Evolutionary conservation across 2,888 invertebrate species (phyloP), one percentile per base, ranked within the genome.

Genomic region (Hyles lineata): DNA sequence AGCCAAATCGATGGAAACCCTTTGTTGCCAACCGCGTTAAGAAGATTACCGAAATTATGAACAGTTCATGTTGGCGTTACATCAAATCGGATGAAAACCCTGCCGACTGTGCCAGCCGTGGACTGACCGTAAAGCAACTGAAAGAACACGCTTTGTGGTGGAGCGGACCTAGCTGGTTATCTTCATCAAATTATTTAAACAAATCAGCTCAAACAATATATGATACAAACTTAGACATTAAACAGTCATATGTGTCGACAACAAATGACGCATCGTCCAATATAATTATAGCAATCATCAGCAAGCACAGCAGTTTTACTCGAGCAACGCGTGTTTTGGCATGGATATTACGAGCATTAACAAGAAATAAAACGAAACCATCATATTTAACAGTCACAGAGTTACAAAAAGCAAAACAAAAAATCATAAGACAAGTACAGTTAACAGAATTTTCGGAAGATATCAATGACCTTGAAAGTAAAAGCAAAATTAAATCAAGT

Each of bases 141-240:
- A 72, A 76, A 21, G 21, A 74, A 2, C 58, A 61, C 17, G 35
- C 70, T 5, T 70, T 78, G 11, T 80, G 78, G 79, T 78, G 78
- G 77, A 62, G 71, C 2, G 79, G 80, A 5, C 80, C 79, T 11
- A 15, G 29, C 1, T 81, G 80, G 80, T 55, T 60, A 60, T 82
- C n/a, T 50, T 8, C 63, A 62, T 76, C n/a, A 69, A 74, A 32
- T 29, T 76, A 25, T 76, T 77, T 62, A 19, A 74, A 52, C 69
- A 73, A 35, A 73, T 50, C 15, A 77, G 50, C 73, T 70, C 74
- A 59, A 23, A 59, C 35, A 25, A 60, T 69, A 2, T n/a, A 52
- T 70, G 23, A 50, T 4, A 78, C 75, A 32, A 76, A 78, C 15
- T 50, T 75, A 73, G 77, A 78, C 71, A 76, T 55, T 11, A 70